Evolutionary conservation across 2,113 vertebrate species (phyloP).

Genomic region (Phasianus colchicus): DNA sequence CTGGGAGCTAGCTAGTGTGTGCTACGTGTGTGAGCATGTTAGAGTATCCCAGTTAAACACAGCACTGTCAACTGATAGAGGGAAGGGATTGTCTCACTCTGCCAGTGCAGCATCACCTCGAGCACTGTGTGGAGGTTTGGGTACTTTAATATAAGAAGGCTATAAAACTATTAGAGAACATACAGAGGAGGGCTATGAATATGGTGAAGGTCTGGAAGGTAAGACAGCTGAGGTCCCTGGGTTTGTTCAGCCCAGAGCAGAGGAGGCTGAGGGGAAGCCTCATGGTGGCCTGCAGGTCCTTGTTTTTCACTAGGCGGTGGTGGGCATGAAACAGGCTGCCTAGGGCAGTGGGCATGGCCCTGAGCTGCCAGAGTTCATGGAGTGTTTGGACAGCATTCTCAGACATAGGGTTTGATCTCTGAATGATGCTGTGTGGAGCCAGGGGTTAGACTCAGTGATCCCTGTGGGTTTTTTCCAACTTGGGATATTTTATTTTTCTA

Average conservation of each 20-base stretch:
- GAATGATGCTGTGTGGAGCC: background rate
- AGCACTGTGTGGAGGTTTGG: background rate
- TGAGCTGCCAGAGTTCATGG: background rate
- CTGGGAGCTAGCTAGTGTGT: accelerated
- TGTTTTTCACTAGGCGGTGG: background rate
- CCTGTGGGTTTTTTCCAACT: background rate
- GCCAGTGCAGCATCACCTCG: background rate
- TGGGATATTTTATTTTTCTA: background rate
- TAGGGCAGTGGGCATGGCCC: background rate
- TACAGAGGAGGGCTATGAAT: background rate
- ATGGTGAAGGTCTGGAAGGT: background rate
- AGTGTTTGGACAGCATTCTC: background rate
- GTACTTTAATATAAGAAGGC: background rate
- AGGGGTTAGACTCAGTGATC: background rate
- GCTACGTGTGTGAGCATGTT: background rate
- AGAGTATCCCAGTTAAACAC: background rate
- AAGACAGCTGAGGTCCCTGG: background rate
- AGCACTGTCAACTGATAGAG: background rate
- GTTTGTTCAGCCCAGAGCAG: background rate
- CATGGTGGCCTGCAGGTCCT: background rate
- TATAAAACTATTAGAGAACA: background rate
- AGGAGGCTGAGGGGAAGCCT: background rate
- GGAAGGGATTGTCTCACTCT: background rate
- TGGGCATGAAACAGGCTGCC: background rate
- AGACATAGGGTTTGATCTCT: background rate